phyloP scores from a whole-genome alignment of 1,140 invertebrate species.

The Druon quercuslanigerum region DNA sequence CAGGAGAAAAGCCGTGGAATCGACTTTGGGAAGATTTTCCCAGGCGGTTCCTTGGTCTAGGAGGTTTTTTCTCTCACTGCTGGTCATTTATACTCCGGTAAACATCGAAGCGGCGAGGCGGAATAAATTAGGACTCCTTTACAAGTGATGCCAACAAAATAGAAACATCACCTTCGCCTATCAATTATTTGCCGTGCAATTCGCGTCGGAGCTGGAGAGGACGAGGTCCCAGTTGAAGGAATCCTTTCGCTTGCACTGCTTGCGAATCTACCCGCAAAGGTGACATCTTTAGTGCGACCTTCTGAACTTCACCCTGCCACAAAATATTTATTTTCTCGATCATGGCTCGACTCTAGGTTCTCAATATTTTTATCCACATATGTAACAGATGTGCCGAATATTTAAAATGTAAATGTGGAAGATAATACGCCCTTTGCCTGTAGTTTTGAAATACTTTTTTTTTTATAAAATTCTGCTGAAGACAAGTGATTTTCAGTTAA shows the following conservation, averaged over 20 bases:
- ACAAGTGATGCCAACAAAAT: slow-evolving; percentile 74
- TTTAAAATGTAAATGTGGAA: slow-evolving; percentile 52
- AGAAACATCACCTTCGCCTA: slow-evolving; percentile 73
- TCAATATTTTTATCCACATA: slow-evolving; percentile 71
- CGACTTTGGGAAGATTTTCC: slow-evolving; percentile 44
- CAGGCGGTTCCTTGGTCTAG: slow-evolving; percentile 18
- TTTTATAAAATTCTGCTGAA: too few species aligned
- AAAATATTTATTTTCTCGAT: slow-evolving; percentile 30
- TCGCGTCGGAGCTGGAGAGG: slow-evolving; percentile 59
- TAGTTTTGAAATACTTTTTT: too few species aligned
- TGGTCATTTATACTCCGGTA: slow-evolving; percentile 68
- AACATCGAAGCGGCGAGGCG: slow-evolving; percentile 71
- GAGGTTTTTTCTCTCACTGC: slow-evolving; percentile 49
- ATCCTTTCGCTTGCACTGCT: slow-evolving; percentile 45
- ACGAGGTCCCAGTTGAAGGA: slow-evolving; percentile 18
- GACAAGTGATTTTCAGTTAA: too few species aligned
- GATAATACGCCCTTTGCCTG: too few species aligned
- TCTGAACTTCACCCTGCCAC: slow-evolving; percentile 60
- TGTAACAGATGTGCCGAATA: slow-evolving; percentile 70
- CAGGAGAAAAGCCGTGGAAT: slow-evolving; percentile 40
- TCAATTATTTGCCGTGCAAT: slow-evolving; percentile 73
- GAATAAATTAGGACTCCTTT: slow-evolving; percentile 73
- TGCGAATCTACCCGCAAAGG: slow-evolving; percentile 65
- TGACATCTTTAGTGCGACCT: slow-evolving; percentile 70
- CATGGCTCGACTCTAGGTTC: slow-evolving; percentile 50